A percentile compares a stretch with the other conserved stretches of the same genome.
phyloP scores from a whole-genome alignment of 2,113 vertebrate genomes.

The Myrmecophaga tridactyla region DNA sequence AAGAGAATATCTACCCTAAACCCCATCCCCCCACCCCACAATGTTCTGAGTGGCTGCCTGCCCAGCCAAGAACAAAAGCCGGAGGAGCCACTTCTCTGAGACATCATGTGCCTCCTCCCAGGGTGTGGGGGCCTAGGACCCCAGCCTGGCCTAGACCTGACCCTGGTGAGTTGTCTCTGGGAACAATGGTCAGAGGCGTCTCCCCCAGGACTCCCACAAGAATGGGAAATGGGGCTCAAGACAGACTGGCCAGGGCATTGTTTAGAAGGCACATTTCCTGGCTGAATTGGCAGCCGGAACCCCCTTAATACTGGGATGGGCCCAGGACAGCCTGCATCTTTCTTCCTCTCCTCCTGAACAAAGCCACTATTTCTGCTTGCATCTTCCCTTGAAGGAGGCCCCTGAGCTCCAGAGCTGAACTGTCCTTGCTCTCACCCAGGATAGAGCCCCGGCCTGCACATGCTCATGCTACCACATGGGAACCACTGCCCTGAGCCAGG shows the following conservation, averaged over 20 bases:
- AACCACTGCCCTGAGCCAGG: not conserved
- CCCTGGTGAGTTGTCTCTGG: slow-evolving; percentile 22
- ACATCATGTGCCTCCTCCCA: slow-evolving; percentile 40
- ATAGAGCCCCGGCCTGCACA: not conserved
- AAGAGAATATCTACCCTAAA: not conserved
- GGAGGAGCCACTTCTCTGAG: not conserved
- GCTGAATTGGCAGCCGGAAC: slow-evolving; percentile 52
- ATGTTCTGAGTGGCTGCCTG: slow-evolving; percentile 34
- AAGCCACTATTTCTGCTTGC: slow-evolving; percentile 65
- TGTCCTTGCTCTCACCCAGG: not conserved
- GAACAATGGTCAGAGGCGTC: slow-evolving; percentile 55
- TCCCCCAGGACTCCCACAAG: slow-evolving; percentile 5
- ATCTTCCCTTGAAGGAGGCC: slow-evolving; percentile 52
- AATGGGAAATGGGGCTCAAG: slow-evolving; percentile 23
- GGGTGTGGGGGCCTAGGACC: slow-evolving; percentile 16
- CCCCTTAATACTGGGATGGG: slow-evolving; percentile 45
- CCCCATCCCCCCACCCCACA: not conserved
- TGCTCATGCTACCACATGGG: not conserved
- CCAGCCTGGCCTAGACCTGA: slow-evolving; percentile 37
- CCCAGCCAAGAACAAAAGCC: slow-evolving; percentile 56
- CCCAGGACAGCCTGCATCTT: slow-evolving; percentile 55
- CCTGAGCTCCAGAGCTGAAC: not conserved
- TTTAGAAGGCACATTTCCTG: slow-evolving; percentile 70
- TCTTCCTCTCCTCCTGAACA: slow-evolving; percentile 78
- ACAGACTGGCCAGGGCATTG: slow-evolving; percentile 65